phyloP scores from a whole-genome alignment of 2,888 invertebrate species.

The Steinernema hermaphroditum region DNA sequence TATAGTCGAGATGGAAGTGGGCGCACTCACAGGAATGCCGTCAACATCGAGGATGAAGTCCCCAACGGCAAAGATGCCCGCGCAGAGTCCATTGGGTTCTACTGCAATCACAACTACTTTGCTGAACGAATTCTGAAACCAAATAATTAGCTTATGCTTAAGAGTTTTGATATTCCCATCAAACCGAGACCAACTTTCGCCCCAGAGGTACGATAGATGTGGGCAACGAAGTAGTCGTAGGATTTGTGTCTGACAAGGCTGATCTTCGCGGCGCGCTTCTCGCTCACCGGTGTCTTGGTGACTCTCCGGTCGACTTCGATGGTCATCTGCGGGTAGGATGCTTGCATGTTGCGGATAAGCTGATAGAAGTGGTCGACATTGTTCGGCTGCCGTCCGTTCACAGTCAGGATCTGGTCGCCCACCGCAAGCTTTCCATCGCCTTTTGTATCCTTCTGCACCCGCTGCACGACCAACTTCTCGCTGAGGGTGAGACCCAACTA shows the following conservation, averaged over 20 bases:
- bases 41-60: neutral
- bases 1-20: too few species aligned
- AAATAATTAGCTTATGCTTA: neutral
- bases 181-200: neutral
- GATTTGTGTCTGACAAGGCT: neutral
- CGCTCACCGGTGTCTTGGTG: neutral
- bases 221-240: slow-evolving; percentile 4
- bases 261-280: neutral
- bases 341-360: neutral
- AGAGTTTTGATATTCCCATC: neutral
- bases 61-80: neutral
- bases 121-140: neutral
- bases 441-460: slow-evolving; percentile 21
- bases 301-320: neutral
- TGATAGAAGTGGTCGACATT: slow-evolving; percentile 20
- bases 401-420: slow-evolving; percentile 18
- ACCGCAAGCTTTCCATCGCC: slow-evolving; percentile 24
- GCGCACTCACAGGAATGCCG: neutral
- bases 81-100: neutral
- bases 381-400: slow-evolving; percentile 5
- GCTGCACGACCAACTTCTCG: slow-evolving; percentile 20
- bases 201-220: neutral
- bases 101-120: neutral
- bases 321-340: neutral
- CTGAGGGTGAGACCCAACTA: slow-evolving; percentile 12